These are phyloP conservation scores for Thereva unica DNA, from an alignment of 2,888 invertebrate genomes.

Conservation along the genomic window DNA sequence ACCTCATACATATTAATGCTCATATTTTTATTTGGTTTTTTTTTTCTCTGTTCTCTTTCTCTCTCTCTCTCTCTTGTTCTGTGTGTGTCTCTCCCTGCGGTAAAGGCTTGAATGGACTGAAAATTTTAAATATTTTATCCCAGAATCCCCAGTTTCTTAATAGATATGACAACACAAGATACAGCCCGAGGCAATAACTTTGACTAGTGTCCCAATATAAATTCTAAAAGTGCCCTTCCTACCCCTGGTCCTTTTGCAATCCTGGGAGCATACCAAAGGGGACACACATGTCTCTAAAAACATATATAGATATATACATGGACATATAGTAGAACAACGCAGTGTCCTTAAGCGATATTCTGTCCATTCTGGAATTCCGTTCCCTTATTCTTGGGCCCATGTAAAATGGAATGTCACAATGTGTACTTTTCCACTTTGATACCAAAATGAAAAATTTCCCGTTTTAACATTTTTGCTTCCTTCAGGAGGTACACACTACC, in stretches of 20 bases:
- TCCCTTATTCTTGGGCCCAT: constrained; percentile 23
- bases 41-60: no score
- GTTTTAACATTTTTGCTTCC: constrained; percentile 24
- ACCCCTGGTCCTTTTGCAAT: not conserved
- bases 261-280: constrained; percentile 13
- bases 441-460: constrained; percentile 24
- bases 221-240: constrained; percentile 13
- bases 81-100: no score
- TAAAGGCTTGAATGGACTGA: no score
- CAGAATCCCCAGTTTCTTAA: no score
- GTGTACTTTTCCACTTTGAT: constrained; percentile 25
- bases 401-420: constrained; percentile 30
- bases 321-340: constrained; percentile 11
- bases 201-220: not conserved
- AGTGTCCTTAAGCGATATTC: constrained; percentile 24
- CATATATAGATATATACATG: not conserved
- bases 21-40: no score
- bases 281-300: constrained; percentile 21
- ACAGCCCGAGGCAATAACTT: no score
- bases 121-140: no score
- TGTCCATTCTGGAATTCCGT: constrained; percentile 24
- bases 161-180: no score
- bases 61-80: no score
- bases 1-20: no score
- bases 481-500: constrained; percentile 13